Conservation (phyloP, 2,888 invertebrate species). For the Eulithis prunata region DNA sequence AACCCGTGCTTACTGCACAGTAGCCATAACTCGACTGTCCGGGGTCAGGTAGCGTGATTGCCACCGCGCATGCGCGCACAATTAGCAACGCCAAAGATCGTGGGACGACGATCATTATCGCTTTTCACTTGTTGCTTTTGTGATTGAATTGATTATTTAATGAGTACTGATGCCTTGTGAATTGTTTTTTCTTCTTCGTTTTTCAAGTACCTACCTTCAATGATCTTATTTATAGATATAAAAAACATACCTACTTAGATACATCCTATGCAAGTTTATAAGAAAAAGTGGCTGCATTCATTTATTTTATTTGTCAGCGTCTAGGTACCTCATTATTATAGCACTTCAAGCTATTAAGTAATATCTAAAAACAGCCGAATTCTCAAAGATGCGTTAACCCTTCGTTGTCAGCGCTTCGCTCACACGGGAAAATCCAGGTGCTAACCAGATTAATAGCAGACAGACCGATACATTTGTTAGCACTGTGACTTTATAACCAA, state of each 20-base stretch:
- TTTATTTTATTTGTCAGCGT: no score
- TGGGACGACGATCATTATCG: conserved; percentile 40
- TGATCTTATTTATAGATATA: no score
- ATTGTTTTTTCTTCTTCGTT: not conserved
- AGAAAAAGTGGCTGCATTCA: no score
- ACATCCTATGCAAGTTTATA: no score
- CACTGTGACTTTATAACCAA: conserved; percentile 49
- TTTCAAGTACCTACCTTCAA: no score
- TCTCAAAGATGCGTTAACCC: conserved; percentile 42
- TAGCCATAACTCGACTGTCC: conserved; percentile 6
- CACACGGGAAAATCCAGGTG: conserved; percentile 74
- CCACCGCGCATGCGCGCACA: conserved; percentile 35
- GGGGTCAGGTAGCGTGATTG: conserved; percentile 32
- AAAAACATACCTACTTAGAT: no score
- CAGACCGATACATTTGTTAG: conserved; percentile 63
- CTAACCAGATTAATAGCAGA: conserved; percentile 74
- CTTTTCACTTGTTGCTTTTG: conserved; percentile 14
- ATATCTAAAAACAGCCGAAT: conserved; percentile 16
- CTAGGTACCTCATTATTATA: no score
- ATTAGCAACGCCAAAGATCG: conserved; percentile 40
- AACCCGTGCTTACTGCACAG: not conserved
- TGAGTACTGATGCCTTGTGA: not conserved
- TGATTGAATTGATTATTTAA: not conserved
- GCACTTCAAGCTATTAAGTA: no score
- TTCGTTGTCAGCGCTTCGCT: conserved; percentile 52